Evolutionary conservation across 2,113 vertebrate genomes (phyloP).

Genomic region (Nanorana parkeri): DNA sequence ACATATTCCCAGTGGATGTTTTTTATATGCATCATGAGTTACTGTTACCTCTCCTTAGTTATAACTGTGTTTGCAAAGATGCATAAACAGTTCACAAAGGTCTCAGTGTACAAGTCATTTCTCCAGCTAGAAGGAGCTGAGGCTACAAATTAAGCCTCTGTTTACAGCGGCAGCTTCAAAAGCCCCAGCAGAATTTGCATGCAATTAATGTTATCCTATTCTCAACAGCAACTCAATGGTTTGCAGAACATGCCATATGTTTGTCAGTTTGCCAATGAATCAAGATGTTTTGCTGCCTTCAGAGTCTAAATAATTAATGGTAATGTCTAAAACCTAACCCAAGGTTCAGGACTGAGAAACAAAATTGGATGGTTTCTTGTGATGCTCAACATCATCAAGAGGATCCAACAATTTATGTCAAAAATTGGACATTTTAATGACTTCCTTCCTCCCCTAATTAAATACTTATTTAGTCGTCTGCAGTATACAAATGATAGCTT

Average conservation of each 20-base stretch:
- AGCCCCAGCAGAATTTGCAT: constrained; percentile 73
- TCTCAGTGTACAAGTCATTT: constrained; percentile 64
- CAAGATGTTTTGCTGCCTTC: constrained; percentile 80
- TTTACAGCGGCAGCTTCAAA: constrained; percentile 71
- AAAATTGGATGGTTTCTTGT: constrained; percentile 64
- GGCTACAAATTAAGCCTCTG: constrained; percentile 62
- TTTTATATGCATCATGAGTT: neutral
- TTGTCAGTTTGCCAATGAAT: constrained; percentile 85
- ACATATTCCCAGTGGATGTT: neutral
- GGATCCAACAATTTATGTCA: constrained; percentile 63
- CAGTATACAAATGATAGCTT: constrained; percentile 34
- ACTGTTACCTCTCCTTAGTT: neutral
- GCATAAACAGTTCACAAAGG: constrained; percentile 56
- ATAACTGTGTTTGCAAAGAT: constrained; percentile 2
- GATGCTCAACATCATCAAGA: constrained; percentile 62
- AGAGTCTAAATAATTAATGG: constrained; percentile 82
- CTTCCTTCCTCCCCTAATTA: constrained; percentile 37
- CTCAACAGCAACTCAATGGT: constrained; percentile 75
- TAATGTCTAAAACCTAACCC: constrained; percentile 79
- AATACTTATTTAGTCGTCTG: constrained; percentile 35
- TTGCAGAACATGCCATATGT: constrained; percentile 82
- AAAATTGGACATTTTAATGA: constrained; percentile 60
- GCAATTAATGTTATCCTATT: constrained; percentile 77
- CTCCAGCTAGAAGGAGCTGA: constrained; percentile 62
- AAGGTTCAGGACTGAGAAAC: constrained; percentile 71